phyloP scores from a whole-genome alignment of 2,797 vertebrate genomes.

The Centroberyx gerrardi region DNA sequence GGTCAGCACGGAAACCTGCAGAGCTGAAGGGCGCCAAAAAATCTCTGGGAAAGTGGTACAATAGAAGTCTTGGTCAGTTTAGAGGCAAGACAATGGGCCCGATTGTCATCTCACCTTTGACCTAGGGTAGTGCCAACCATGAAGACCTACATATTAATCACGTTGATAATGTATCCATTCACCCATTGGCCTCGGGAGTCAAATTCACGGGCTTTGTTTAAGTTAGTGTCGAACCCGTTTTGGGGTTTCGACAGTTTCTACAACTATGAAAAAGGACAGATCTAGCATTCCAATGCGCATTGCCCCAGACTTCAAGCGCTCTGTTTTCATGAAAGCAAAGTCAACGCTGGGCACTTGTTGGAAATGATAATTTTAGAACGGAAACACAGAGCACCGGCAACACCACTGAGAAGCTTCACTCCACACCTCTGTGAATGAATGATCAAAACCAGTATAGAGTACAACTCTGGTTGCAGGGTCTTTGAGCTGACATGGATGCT shows the following conservation, averaged over 20 bases:
- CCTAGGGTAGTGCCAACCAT: conserved; percentile 55
- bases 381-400: background rate
- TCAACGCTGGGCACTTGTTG: conserved; percentile 1
- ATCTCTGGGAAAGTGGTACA: conserved; percentile 74
- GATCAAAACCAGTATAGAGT: conserved; percentile 19
- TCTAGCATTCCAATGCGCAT: background rate
- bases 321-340: conserved; percentile 2
- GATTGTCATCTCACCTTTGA: conserved; percentile 74
- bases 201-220: conserved; percentile 54
- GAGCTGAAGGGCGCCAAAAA: conserved; percentile 72
- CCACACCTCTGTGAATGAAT: conserved; percentile 12
- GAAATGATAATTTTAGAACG: conserved; percentile 6
- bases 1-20: conserved; percentile 77
- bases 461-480: too few relatives aligned
- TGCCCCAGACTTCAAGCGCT: background rate
- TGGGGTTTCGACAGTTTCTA: background rate
- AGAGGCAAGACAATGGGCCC: conserved; percentile 66
- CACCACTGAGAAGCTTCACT: background rate
- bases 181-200: conserved; percentile 13
- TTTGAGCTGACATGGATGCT: background rate
- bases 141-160: conserved; percentile 55
- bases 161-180: conserved; percentile 54
- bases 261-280: too few relatives aligned
- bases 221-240: conserved; percentile 28
- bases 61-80: conserved; percentile 63